Evolutionary conservation across 2,797 vertebrate species (phyloP).

Genomic region (Phataginus tetradactyla): DNA sequence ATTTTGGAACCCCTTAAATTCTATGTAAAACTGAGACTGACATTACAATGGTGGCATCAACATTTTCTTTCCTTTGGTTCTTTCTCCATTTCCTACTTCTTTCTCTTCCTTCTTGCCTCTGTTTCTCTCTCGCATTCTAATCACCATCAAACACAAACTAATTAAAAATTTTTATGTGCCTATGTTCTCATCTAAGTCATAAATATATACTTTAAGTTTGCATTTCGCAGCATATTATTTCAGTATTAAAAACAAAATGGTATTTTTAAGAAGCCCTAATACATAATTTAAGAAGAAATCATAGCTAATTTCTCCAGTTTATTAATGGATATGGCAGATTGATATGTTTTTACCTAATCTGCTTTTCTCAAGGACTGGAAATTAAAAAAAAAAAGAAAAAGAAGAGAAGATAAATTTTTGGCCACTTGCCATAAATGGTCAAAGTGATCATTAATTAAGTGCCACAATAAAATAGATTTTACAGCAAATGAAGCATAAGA

Average conservation of each 20-base stretch:
- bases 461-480: slow-evolving; percentile 84
- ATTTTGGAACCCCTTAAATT: slow-evolving; percentile 75
- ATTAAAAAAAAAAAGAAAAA: slow-evolving; percentile 33
- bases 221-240: slow-evolving; percentile 56
- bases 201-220: slow-evolving; percentile 43
- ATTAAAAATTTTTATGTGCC: slow-evolving; percentile 40
- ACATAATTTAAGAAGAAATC: slow-evolving; percentile 76
- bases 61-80: slow-evolving; percentile 53
- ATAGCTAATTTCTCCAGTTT: slow-evolving; percentile 67
- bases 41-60: neutral
- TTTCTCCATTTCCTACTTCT: neutral
- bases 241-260: slow-evolving; percentile 67
- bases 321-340: slow-evolving; percentile 70
- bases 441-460: slow-evolving; percentile 84
- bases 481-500: slow-evolving; percentile 83
- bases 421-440: slow-evolving; percentile 81
- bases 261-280: slow-evolving; percentile 61
- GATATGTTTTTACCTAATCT: slow-evolving; percentile 78
- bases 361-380: slow-evolving; percentile 76
- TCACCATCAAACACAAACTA: slow-evolving; percentile 69
- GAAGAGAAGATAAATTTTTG: slow-evolving; percentile 79
- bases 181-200: neutral
- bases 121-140: neutral
- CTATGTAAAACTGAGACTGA: slow-evolving; percentile 57
- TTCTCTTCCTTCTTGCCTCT: neutral